Percentiles rank a stretch among this genome's conserved stretches.
Evolutionary conservation across 2,113 vertebrate species (phyloP).

Genomic region (Alligator mississippiensis): DNA sequence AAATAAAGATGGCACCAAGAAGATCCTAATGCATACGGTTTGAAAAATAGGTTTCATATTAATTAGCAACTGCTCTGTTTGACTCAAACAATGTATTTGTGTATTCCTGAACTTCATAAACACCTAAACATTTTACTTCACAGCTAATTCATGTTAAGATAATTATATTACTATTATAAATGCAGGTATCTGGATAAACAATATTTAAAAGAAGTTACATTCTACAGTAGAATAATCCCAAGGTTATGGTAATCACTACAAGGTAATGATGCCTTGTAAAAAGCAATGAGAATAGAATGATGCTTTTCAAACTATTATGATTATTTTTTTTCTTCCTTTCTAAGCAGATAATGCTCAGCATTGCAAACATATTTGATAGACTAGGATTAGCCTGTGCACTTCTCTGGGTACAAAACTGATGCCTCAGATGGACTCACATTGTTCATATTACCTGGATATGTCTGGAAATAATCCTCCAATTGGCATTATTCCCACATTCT

Average conservation of each 20-base stretch:
- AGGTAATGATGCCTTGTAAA: constrained; percentile 11
- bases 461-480: background rate
- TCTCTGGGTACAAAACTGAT: constrained; percentile 4
- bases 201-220: constrained; percentile 43
- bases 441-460: background rate
- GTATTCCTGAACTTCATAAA: constrained; percentile 29
- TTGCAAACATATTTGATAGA: background rate
- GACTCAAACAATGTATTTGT: constrained; percentile 14
- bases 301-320: background rate
- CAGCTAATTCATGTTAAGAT: constrained; percentile 34
- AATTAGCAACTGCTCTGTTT: constrained; percentile 26
- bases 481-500: background rate
- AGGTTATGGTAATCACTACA: constrained; percentile 23
- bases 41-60: constrained; percentile 44
- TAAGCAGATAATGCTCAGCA: background rate
- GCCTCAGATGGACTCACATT: background rate
- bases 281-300: background rate
- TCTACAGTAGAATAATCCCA: background rate
- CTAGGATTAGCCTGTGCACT: background rate
- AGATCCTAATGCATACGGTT: constrained; percentile 21
- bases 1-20: constrained; percentile 30
- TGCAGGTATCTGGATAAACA: constrained; percentile 1
- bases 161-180: constrained; percentile 45
- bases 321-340: background rate
- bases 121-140: constrained; percentile 27